These are phyloP conservation scores for Sebastolobus alascanus DNA, from an alignment of 2,797 vertebrate species.

Conservation along the genomic window DNA sequence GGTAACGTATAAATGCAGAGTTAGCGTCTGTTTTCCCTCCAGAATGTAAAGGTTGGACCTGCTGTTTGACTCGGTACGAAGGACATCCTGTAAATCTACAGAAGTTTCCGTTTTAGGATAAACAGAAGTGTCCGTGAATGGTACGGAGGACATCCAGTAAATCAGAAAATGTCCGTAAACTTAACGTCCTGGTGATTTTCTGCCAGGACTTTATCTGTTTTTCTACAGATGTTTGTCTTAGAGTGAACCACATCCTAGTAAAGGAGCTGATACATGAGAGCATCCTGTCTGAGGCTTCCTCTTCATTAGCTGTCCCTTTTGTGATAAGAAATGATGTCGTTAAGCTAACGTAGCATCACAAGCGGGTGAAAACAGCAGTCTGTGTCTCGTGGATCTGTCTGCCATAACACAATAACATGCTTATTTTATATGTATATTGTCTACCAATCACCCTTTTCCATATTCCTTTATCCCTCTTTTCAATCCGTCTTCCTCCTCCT, in stretches of 20 bases:
- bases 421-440: not conserved
- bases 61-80: too few relatives aligned
- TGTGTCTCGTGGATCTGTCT: constrained; percentile 5
- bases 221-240: too few relatives aligned
- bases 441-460: not conserved
- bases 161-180: too few relatives aligned
- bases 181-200: too few relatives aligned
- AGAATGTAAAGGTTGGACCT: too few relatives aligned
- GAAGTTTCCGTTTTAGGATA: too few relatives aligned
- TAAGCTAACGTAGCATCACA: not conserved
- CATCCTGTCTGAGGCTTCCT: not conserved
- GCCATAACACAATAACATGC: not conserved
- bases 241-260: constrained; percentile 20
- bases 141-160: too few relatives aligned
- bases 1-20: too few relatives aligned
- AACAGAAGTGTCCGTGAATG: too few relatives aligned
- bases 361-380: not conserved
- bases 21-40: too few relatives aligned
- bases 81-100: too few relatives aligned
- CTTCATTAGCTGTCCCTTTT: not conserved
- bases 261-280: not conserved
- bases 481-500: not conserved
- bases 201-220: too few relatives aligned
- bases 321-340: not conserved
- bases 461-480: not conserved